phyloP scores from a whole-genome alignment of 1,140 invertebrate species.

The Formica exsecta region DNA sequence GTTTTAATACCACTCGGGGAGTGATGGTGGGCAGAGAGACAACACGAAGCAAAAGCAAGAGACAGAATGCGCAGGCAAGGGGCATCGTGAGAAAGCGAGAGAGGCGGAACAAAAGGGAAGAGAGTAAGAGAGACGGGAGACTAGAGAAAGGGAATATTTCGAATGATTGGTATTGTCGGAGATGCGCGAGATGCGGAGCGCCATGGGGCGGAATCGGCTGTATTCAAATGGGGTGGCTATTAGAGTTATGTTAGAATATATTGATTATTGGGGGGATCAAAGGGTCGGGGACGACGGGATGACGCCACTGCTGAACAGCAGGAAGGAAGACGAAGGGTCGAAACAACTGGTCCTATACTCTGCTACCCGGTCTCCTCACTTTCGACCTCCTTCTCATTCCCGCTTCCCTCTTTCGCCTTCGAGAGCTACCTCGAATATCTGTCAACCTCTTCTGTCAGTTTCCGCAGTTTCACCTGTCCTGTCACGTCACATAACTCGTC shows the following conservation, averaged over 20 bases:
- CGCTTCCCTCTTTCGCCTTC: conserved; percentile 26
- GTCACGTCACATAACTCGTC: conserved; percentile 23
- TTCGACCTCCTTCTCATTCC: conserved; percentile 21
- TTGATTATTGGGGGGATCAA: conserved; percentile 87
- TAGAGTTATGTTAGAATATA: conserved; percentile 87
- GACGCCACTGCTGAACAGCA: conserved; percentile 78
- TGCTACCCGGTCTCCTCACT: conserved; percentile 45
- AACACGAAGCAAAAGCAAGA: conserved; percentile 76
- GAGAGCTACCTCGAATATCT: conserved; percentile 44
- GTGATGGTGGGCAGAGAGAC: conserved; percentile 77
- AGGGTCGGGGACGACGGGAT: conserved; percentile 80
- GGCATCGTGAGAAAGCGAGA: conserved; percentile 49
- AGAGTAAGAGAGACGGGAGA: conserved; percentile 45
- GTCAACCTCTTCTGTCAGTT: conserved; percentile 39
- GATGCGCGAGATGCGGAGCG: conserved; percentile 77
- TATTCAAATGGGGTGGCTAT: conserved; percentile 86
- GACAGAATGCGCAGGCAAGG: conserved; percentile 63
- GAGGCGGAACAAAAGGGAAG: conserved; percentile 57
- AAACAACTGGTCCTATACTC: conserved; percentile 75
- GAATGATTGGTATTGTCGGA: conserved; percentile 86
- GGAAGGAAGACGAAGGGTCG: conserved; percentile 80
- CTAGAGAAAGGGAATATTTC: conserved; percentile 80
- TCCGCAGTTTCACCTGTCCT: conserved; percentile 58
- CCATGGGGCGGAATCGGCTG: conserved; percentile 80
- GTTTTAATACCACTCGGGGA: conserved; percentile 85